A percentile compares a stretch with the other conserved stretches of the same genome.
Conservation (phyloP, 1,140 invertebrate species). For the Pemphigus obesinymphae region DNA sequence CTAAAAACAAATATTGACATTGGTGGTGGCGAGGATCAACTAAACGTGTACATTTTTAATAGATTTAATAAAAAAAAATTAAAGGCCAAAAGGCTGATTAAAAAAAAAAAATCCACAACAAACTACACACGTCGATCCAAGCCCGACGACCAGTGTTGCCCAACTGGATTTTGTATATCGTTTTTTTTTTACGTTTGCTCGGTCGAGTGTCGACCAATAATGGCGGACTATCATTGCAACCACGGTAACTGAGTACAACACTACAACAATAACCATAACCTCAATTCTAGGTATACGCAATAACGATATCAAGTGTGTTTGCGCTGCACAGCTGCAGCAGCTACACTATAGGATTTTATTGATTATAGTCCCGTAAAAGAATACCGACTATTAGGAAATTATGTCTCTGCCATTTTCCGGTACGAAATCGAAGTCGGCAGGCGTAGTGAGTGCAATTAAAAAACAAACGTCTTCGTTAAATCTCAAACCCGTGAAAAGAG, state of each 20-base stretch:
- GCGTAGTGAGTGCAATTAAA: conserved; percentile 44
- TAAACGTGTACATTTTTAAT: conserved; percentile 4
- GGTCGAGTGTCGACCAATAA: conserved; percentile 1
- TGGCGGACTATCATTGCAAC: neutral
- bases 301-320: neutral
- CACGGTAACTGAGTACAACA: neutral
- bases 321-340: neutral
- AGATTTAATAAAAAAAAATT: neutral
- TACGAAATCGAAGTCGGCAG: conserved; percentile 43
- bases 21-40: neutral
- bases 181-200: conserved; percentile 1
- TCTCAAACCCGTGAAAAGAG: conserved; percentile 71
- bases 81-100: conserved; percentile 1
- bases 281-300: neutral
- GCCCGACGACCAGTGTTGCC: conserved; percentile 36
- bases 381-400: conserved; percentile 26
- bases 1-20: neutral
- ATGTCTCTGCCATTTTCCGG: conserved; percentile 48
- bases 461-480: conserved; percentile 54
- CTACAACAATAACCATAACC: neutral
- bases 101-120: conserved; percentile 15
- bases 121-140: conserved; percentile 18
- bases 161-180: conserved; percentile 1
- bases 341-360: conserved; percentile 3
- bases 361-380: neutral